Base-by-base conservation (phyloP, 2,797 vertebrate species). In the Cossypha polioptera region DNA sequence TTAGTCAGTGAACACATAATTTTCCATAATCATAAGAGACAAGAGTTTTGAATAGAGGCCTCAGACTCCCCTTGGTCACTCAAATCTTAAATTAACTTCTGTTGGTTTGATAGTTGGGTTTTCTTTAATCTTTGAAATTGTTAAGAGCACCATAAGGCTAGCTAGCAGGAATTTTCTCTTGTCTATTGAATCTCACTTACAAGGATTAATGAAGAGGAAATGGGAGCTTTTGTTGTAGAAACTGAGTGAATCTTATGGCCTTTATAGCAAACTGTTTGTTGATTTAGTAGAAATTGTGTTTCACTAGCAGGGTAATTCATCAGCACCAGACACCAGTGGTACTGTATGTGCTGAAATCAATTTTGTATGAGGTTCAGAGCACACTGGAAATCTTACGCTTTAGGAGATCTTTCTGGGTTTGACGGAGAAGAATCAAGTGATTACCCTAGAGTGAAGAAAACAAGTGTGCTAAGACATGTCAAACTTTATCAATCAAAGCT, bases 251-350 rank as follows among this genome's bases (percentile, higher is more conserved):
- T 96, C 94, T 97, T 96, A 93, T 36, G 81, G 92, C 90, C 72
- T 97, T 97, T 97, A 96, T 94, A 97, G 95, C 82, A 95, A 96
- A 97, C 95, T 96, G 91, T 98, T 97, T 97, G 97, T 97, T 98
- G 97, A 97, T 98, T 97, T 97, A 97, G 95, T 95, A 94, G 97
- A 97, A 97, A 97, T 96, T 97, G 95, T 96, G 94, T 97, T 98
- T 97, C 95, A 75, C 92, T 92, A 97, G 93, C 82, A 95, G 93
- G 68, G 88, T 92, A 93, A 98, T 98, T 97, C 94, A 97, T 98
- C 96, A 98, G 92, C 67, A 93, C 92, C 88, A 97, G 92, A 89
- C 95, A 96, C 69, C 88, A 94, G 87, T 50, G 86, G 87, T 94
- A 91, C 86, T 62, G 69, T 77, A 79, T 91, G 93, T 92, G 88